These are phyloP conservation scores for Byasa hedistus DNA, from an alignment of 2,888 invertebrate genomes.

Conservation along the genomic window DNA sequence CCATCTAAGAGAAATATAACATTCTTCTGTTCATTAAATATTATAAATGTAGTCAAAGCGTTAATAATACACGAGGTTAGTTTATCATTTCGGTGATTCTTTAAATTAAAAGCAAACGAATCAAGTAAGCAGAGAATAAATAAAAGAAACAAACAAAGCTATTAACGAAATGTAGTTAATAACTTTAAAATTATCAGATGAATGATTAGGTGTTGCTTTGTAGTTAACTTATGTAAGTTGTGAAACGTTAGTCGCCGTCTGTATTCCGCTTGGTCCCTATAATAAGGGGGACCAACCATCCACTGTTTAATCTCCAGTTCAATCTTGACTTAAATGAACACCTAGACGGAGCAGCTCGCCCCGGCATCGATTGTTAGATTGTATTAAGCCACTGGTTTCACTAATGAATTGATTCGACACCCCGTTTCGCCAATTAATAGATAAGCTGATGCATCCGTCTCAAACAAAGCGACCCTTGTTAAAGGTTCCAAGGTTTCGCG, in stretches of 20 bases:
- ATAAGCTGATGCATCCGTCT: constrained; percentile 38
- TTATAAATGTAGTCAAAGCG: too few relatives aligned
- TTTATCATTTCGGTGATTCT: too few relatives aligned
- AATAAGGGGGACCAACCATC: constrained; percentile 54
- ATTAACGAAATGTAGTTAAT: too few relatives aligned
- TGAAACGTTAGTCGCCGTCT: constrained; percentile 1
- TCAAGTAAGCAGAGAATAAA: too few relatives aligned
- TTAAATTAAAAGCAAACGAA: too few relatives aligned
- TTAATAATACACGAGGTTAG: too few relatives aligned
- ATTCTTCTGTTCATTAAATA: too few relatives aligned
- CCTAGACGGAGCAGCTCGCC: constrained; percentile 49
- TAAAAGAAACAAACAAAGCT: too few relatives aligned
- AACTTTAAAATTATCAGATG: too few relatives aligned
- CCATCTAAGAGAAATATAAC: too few relatives aligned
- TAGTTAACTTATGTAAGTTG: not conserved
- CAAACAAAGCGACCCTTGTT: constrained; percentile 20
- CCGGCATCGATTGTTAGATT: constrained; percentile 65
- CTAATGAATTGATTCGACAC: constrained; percentile 73
- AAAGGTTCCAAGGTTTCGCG: not conserved
- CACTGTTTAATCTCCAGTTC: constrained; percentile 70
- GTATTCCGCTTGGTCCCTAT: constrained; percentile 36
- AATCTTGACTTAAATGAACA: constrained; percentile 77
- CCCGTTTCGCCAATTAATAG: constrained; percentile 55
- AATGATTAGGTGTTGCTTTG: not conserved
- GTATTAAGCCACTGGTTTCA: constrained; percentile 62